Evolutionary conservation across 1,140 invertebrate genomes (phyloP), one percentile per base, ranked within the genome.

Genomic region (Hylaeus volcanicus): DNA sequence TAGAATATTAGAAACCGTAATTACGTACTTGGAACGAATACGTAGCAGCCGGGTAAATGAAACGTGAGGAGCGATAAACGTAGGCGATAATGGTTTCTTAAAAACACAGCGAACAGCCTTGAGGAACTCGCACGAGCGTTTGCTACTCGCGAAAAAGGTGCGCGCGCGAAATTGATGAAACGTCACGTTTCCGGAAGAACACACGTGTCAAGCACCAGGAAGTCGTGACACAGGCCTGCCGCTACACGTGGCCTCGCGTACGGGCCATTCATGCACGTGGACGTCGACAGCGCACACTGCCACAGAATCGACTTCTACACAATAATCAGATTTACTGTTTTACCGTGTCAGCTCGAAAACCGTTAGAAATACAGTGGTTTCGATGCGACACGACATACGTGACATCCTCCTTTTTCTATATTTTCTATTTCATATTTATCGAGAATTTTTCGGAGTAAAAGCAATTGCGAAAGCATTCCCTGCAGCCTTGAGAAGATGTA

Each of bases 201-300:
- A 39, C 43, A 61, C 61, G 26, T 48, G 41, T 63, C n/a, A 69
- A 64, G 79, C 80, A 73, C 79, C 82, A 74, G 64, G 71, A 83
- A 86, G 53, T 77, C 76, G 58, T 69, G 76, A 77, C 72, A 77
- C 73, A 74, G 66, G 15, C 72, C 68, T 83, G 75, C 48, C 73
- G 68, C 73, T 85, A 71, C 86, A 87, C 89, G 87, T 88, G 82
- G 72, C 76, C 26, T 85, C 82, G 85, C 84, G 86, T 83, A 84
- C 80, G 61, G 43, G n/a, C 9, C 66, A 70, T 75, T 66, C 70
- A 69, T 86, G 77, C 82, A 74, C 71, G 75, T 81, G 72, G 41
- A 70, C 48, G 39, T 71, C 75, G 58, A 80, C 74, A 39, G 6
- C 51, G 39, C 9, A 11, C 41, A 51, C 2, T 9, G 6, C 6